These are phyloP conservation scores for Galbula dea DNA, from an alignment of 2,113 vertebrate species.

Conservation along the genomic window DNA sequence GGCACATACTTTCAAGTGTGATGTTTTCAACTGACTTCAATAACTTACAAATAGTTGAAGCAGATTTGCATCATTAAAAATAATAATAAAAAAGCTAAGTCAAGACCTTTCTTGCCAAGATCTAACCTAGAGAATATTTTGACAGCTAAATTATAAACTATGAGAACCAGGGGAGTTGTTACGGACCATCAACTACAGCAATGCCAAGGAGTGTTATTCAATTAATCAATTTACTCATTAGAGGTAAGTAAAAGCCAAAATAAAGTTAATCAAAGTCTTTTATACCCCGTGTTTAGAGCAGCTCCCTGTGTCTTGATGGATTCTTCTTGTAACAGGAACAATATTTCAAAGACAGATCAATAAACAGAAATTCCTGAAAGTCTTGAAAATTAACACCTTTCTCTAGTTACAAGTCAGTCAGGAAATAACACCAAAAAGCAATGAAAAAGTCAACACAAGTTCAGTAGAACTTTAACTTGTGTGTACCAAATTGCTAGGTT, in stretches of 20 bases:
- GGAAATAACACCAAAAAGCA: constrained; percentile 34
- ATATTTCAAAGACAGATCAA: constrained; percentile 55
- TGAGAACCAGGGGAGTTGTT: constrained; percentile 52
- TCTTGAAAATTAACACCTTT: constrained; percentile 64
- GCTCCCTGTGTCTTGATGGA: constrained; percentile 30
- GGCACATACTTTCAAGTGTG: neutral
- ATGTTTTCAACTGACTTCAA: neutral
- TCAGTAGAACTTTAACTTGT: constrained; percentile 62
- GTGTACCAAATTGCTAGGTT: constrained; percentile 68
- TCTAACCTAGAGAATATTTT: constrained; percentile 63
- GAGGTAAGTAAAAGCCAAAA: constrained; percentile 46
- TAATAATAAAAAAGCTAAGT: neutral
- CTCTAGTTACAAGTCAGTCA: constrained; percentile 29
- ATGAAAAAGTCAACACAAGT: constrained; percentile 57
- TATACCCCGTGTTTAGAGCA: constrained; percentile 1
- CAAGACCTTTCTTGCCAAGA: constrained; percentile 50
- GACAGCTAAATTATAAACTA: constrained; percentile 65
- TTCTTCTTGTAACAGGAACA: constrained; percentile 32
- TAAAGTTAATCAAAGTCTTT: constrained; percentile 58
- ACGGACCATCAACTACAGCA: constrained; percentile 49
- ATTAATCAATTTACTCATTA: constrained; percentile 57
- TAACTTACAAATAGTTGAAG: constrained; percentile 23
- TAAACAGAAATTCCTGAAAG: constrained; percentile 49
- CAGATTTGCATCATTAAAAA: neutral
- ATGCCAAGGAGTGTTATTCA: constrained; percentile 39